phyloP scores from a whole-genome alignment of 2,113 vertebrate genomes.

The Pluvianellus socialis region DNA sequence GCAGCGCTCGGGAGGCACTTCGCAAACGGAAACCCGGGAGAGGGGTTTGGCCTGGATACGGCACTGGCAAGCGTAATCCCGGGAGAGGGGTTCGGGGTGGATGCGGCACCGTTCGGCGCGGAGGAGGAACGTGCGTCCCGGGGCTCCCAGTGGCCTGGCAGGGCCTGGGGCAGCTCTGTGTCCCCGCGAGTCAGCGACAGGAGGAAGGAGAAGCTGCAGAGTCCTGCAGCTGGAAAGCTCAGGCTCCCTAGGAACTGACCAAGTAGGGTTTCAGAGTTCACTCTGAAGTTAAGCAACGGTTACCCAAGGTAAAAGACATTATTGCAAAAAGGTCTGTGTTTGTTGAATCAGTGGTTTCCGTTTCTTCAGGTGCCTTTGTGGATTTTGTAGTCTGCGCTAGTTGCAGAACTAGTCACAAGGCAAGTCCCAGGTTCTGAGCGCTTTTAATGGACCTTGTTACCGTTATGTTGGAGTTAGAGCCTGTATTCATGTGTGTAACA shows the following conservation, averaged over 20 bases:
- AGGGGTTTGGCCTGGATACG: accelerated
- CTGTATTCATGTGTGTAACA: accelerated
- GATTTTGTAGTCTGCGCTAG: not conserved
- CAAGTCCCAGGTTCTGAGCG: not conserved
- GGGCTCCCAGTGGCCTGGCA: not conserved
- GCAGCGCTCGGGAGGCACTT: not conserved
- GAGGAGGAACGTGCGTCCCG: accelerated
- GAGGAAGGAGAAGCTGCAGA: not conserved
- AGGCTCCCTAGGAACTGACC: not conserved
- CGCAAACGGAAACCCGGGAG: accelerated
- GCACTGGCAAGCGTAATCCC: too few relatives aligned
- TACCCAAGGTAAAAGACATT: accelerated
- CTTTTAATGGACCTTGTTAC: not conserved
- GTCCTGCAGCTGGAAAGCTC: accelerated
- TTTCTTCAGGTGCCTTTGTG: not conserved
- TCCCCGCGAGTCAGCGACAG: not conserved
- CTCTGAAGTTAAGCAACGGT: accelerated
- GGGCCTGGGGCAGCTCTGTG: accelerated
- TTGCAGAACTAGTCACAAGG: not conserved
- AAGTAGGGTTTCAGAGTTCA: accelerated
- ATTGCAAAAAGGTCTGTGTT: accelerated
- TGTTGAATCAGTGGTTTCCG: accelerated
- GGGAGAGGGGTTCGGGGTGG: not conserved
- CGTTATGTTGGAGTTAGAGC: accelerated
- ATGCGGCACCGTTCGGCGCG: accelerated